Evolutionary conservation across 1,140 invertebrate genomes (phyloP).

Genomic region (Drosophila littoralis): DNA sequence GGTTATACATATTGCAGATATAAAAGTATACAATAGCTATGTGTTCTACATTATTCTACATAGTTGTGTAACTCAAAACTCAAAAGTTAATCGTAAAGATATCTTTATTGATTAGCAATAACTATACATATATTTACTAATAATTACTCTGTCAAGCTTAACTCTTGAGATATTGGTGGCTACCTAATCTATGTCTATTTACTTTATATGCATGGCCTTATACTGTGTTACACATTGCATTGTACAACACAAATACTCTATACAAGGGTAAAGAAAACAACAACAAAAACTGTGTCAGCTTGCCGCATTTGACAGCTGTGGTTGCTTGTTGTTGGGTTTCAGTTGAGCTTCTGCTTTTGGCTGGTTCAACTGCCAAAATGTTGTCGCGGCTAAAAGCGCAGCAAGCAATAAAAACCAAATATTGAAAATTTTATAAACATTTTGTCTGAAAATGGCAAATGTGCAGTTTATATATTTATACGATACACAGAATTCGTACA

Average conservation of each 20-base stretch:
- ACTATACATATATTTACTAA: no score
- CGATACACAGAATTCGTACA: no score
- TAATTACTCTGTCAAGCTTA: no score
- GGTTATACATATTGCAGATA: no score
- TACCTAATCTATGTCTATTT: no score
- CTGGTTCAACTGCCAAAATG: conserved; percentile 55
- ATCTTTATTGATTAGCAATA: not conserved
- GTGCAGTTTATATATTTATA: not conserved
- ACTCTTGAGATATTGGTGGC: no score
- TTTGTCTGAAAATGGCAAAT: not conserved
- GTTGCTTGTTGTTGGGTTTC: conserved; percentile 15
- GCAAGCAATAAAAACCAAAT: conserved; percentile 26
- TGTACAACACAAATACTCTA: not conserved
- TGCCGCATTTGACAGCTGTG: conserved; percentile 25
- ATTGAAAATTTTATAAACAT: not conserved
- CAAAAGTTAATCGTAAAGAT: not conserved
- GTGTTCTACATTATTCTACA: no score
- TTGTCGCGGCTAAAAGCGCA: conserved; percentile 51
- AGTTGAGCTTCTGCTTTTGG: conserved; percentile 24
- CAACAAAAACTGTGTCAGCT: not conserved
- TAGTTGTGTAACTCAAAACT: no score
- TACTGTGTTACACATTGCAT: not conserved
- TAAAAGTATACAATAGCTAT: no score
- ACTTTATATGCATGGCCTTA: no score
- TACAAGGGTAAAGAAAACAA: not conserved